Evolutionary conservation across 2,113 vertebrate genomes (phyloP), one percentile per base, ranked within the genome.

Genomic region (Epinephelus moara): DNA sequence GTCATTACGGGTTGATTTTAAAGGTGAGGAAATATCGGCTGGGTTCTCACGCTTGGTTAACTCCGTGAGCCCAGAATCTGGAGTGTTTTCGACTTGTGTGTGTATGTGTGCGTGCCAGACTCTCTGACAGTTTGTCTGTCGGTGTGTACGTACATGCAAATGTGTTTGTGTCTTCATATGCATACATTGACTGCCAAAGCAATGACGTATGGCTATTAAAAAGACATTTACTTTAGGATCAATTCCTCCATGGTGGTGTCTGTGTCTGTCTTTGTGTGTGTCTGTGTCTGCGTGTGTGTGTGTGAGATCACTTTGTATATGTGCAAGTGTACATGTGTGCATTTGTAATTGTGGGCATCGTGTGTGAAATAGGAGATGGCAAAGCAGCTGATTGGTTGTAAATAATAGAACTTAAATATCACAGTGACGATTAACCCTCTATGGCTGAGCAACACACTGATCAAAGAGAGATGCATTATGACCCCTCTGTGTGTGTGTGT

Each of bases 31-130:
- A 94, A 93, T 93, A 94, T 94, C 85, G 84, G 70, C 93, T 92
- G 84, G 91, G 91, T 91, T 94, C 93, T 94, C 91, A 93, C 89
- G 94, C 92, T 94, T 94, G 94, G 93, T 94, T 94, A 94, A 89
- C 91, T 94, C 84, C 71, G 76, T 89, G 92, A 94, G 91, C 84
- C 88, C 81, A 84, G 86, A 92, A 86, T 93, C 90, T 94, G 92
- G 93, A 94, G 86, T 91, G 88, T 87, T 91, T 92, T 88, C 3
- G 61, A 89, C 81, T 89, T 79, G 66, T 80, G 78, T 90, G 73
- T 72, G 64, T 68, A 15, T 61, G 59, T 55, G 25, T 78, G 0
- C 47, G 6, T 89, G 55, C 14, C 50, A 52, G 59, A 50, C 37
- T 85, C 42, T 89, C 23, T 77, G 69, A 62, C 49, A 27, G 42